Evolutionary conservation across 2,113 vertebrate genomes (phyloP), one percentile per base, ranked within the genome.

Genomic region (Rostratula benghalensis): DNA sequence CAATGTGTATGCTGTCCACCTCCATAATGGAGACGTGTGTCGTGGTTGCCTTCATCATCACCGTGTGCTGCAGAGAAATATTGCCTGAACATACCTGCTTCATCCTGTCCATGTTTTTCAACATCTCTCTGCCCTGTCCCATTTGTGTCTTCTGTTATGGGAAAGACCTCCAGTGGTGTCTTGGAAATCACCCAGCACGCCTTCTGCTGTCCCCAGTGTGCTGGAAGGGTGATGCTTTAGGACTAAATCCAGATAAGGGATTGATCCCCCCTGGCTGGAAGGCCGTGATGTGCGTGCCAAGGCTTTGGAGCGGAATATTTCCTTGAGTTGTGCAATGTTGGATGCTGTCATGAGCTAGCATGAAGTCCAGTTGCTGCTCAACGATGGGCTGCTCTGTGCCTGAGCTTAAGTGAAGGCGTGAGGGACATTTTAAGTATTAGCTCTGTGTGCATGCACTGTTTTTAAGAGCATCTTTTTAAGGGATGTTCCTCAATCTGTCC

Each of bases 11-110:
- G 23, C 10, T 73, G 16, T 48, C 50, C 59, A 43, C 19, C 39
- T 64, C 24, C 22, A 0, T 1, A n/a, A 28, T 8, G 43, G 51
- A 78, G 37, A 9, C 1, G 0, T 25, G 10, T n/a, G 48, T 80
- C 1, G 1, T 20, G 21, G 10, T 39, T 57, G 43, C 7, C 50
- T 81, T 87, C 4, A 1, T 61, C 3, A 2, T 75, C 0, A 0
- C 39, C 30, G 4, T 0, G 0, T 35, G 65, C 69, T 89, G 75
- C 57, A 37, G 69, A 46, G 64, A 46, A 57, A 18, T 46, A 33
- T 0, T 63, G 69, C 50, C 30, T 2, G 2, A 28, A 51, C 16
- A 20, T 20, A 30, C 59, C n/a, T 84, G 21, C 78, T 43, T 83
- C 27, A 13, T 48, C 39, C 53, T 27, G 23, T 27, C 39, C 30